Conservation (phyloP, 30 jellyfish, hydroid and myxozoan genomes). For the Chrysaora quinquecirrha region DNA sequence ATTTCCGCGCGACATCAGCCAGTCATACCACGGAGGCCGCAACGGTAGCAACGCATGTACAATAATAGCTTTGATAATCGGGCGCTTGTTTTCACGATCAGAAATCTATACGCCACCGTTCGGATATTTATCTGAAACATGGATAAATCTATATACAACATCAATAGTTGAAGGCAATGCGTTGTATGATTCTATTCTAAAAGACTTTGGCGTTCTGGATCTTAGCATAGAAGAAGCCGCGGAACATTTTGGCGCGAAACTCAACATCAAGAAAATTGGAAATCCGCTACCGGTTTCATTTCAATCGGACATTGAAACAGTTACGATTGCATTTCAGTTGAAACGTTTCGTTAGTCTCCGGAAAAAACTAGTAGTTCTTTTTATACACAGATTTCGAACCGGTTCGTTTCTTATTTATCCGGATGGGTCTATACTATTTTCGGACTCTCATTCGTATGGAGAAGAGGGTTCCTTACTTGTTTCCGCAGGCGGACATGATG, state of each 20-base stretch:
- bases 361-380: slow-evolving; percentile 80
- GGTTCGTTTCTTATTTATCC: slow-evolving; percentile 87
- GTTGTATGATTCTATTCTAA: slow-evolving; percentile 76
- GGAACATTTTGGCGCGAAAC: slow-evolving; percentile 73
- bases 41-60: slow-evolving; percentile 99
- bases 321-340: slow-evolving; percentile 84
- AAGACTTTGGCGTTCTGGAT: slow-evolving; percentile 91
- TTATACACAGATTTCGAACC: slow-evolving; percentile 87
- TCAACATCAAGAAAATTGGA: slow-evolving; percentile 73
- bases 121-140: slow-evolving; percentile 75
- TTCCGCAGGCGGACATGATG: slow-evolving; percentile 59
- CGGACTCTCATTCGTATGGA: slow-evolving; percentile 97
- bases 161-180: slow-evolving; percentile 92
- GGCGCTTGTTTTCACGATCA: slow-evolving; percentile 95
- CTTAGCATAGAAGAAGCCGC: slow-evolving; percentile 96
- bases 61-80: slow-evolving; percentile 83
- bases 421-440: slow-evolving; percentile 81
- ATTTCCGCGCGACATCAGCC: slow-evolving; percentile 88
- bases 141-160: slow-evolving; percentile 82
- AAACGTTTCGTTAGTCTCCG: slow-evolving; percentile 56
- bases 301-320: slow-evolving; percentile 91
- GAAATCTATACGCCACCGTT: slow-evolving; percentile 64
- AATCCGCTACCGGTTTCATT: slow-evolving; percentile 93
- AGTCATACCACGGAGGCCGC: slow-evolving; percentile 96
- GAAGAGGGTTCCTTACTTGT: slow-evolving; percentile 86